Percentiles rank a stretch among this genome's conserved stretches.
phyloP scores from a whole-genome alignment of 2,888 invertebrate genomes.

The Apotomis turbidana region DNA sequence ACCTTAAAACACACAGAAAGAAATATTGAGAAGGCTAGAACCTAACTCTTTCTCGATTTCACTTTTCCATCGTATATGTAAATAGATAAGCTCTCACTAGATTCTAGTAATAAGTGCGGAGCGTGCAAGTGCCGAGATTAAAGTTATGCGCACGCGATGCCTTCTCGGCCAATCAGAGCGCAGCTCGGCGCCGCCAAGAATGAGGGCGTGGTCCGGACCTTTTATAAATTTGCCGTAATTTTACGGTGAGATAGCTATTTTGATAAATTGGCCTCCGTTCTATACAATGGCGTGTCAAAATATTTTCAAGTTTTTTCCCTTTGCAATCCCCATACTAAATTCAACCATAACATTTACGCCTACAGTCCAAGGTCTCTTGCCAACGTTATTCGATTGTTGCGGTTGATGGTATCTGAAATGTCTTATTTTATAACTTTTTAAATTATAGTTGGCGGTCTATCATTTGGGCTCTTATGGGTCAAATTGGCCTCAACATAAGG shows the following conservation, averaged over 20 bases:
- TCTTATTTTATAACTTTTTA: slow-evolving; percentile 41
- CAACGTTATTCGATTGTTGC: slow-evolving; percentile 3
- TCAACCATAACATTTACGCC: neutral
- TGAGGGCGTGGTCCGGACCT: slow-evolving; percentile 44
- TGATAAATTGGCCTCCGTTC: slow-evolving; percentile 45
- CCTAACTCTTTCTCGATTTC: too few species aligned
- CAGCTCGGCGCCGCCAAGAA: slow-evolving; percentile 42
- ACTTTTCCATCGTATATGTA: too few species aligned
- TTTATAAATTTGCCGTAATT: slow-evolving; percentile 41
- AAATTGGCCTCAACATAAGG: slow-evolving; percentile 40
- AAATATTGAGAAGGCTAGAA: too few species aligned
- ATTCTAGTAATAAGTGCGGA: slow-evolving; percentile 9
- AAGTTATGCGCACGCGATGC: slow-evolving; percentile 45
- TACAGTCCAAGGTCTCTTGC: slow-evolving; percentile 20
- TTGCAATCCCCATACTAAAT: neutral
- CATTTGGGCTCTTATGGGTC: slow-evolving; percentile 47
- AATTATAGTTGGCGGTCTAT: slow-evolving; percentile 43
- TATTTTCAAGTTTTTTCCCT: slow-evolving; percentile 45
- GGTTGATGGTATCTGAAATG: slow-evolving; percentile 37
- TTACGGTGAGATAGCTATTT: slow-evolving; percentile 43
- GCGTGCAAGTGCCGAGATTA: slow-evolving; percentile 13
- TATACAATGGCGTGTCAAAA: slow-evolving; percentile 47
- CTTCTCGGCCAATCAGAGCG: slow-evolving; percentile 44
- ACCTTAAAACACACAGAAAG: too few species aligned
- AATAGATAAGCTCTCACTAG: neutral